A percentile compares a stretch with the other conserved stretches of the same genome.
These are phyloP conservation scores for Tipula confusa DNA, from an alignment of 2,888 invertebrate genomes.

Conservation along the genomic window DNA sequence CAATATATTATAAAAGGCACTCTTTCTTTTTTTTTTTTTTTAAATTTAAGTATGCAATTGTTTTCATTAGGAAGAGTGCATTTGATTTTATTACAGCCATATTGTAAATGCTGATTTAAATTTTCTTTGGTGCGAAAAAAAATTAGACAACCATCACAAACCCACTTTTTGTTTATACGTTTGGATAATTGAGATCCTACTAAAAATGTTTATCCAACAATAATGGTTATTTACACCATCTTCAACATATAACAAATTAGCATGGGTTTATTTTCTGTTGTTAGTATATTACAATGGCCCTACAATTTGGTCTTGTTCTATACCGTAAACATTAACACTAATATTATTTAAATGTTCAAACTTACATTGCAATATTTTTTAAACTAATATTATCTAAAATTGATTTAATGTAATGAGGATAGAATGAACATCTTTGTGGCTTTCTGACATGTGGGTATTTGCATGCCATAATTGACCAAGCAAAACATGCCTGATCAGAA, in stretches of 20 bases:
- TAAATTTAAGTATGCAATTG: not conserved
- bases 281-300: not conserved
- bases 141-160: not conserved
- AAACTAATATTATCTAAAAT: too few relatives aligned
- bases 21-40: not conserved
- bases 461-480: not conserved
- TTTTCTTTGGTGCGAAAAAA: not conserved
- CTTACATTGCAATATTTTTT: not conserved
- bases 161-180: not conserved
- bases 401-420: not conserved
- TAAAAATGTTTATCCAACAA: not conserved
- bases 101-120: not conserved
- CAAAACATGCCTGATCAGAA: not conserved
- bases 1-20: not conserved
- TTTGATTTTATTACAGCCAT: not conserved
- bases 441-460: not conserved
- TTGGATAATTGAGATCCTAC: not conserved
- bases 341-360: not conserved
- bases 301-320: not conserved
- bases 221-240: not conserved
- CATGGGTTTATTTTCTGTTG: not conserved
- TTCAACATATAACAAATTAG: not conserved
- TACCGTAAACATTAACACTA: not conserved
- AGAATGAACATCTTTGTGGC: not conserved
- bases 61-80: not conserved